Evolutionary conservation across 2,797 vertebrate species (phyloP).

Genomic region (Melanotaenia boesemani): DNA sequence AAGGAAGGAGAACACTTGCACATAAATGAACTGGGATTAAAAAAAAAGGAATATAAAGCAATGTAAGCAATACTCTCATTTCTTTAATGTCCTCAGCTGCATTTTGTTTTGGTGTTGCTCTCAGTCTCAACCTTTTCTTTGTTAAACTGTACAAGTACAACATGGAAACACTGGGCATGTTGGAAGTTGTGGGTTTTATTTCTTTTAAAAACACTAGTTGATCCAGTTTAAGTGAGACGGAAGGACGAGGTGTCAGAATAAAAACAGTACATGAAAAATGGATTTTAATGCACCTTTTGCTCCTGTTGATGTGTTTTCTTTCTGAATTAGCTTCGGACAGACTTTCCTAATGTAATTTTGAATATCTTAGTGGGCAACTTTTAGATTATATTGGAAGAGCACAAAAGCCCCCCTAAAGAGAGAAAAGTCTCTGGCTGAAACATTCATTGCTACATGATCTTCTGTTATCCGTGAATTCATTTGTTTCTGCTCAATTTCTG

Average conservation of each 20-base stretch:
- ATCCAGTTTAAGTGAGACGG: neutral
- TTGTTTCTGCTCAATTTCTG: conserved; percentile 9
- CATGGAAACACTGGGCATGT: conserved; percentile 30
- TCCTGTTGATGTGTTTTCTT: conserved; percentile 23
- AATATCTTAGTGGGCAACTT: conserved; percentile 28
- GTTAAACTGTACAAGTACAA: conserved; percentile 47
- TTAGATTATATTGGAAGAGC: conserved; percentile 24
- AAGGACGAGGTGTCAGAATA: neutral
- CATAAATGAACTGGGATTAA: conserved; percentile 42
- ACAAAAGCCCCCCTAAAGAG: neutral
- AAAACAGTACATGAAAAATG: conserved; percentile 6
- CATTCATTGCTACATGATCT: conserved; percentile 24
- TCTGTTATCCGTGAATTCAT: conserved; percentile 22
- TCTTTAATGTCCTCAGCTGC: conserved; percentile 9
- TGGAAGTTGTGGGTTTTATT: conserved; percentile 27
- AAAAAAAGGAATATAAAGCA: conserved; percentile 35
- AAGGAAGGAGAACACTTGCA: conserved; percentile 69
- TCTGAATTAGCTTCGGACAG: conserved; percentile 20
- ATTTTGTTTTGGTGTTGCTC: conserved; percentile 13
- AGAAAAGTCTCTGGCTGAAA: neutral
- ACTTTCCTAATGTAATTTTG: conserved; percentile 33
- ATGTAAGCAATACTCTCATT: conserved; percentile 52
- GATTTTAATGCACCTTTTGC: conserved; percentile 39
- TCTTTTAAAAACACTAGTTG: conserved; percentile 31
- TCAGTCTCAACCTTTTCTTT: neutral